Evolutionary conservation across 2,797 vertebrate species (phyloP), one percentile per base, ranked within the genome.

Genomic region (Arctocebus calabarensis): DNA sequence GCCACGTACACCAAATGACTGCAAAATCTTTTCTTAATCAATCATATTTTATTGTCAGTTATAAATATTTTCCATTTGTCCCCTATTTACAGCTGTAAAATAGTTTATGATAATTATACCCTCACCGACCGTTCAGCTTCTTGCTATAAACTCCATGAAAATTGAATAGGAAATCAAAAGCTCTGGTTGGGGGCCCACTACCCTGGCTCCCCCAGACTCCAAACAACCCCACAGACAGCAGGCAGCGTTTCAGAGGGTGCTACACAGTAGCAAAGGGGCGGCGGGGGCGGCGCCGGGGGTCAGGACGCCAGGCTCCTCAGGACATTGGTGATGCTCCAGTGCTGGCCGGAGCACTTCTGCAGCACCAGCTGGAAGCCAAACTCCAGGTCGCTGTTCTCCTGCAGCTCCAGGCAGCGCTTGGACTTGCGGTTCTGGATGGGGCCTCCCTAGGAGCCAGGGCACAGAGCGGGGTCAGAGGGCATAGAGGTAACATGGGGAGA

Each of bases 371-470:
- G 99, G 98, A 99, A 99, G 70, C 99, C 99, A 45, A 99, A 99
- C 97, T 99, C 99, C 70, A 98, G 99, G 95, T 99, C 99, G 0
- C 94, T 99, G 98, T 98, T 99, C 91, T 98, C 99, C 97, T 99
- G 99, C 25, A 99, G 98, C 98, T 99, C 99, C 85, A 99, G 98
- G 97, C 99, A 99, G 97, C 99, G 98, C 98, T 99, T 99, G 97
- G 99, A 99, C 98, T 99, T 99, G 98, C 98, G 99, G 98, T 99
- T 99, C 98, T 99, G 99, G 98, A 99, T 99, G 97, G 99, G 98
- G 94, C 99, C 99, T 99, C 99, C 99, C 99, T 99, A 95, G 98
- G 98, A 55, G 84, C 27, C 73, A 57, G 96, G 84, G 98, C 34
- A 90, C 97, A 98, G 96, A 66, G 48, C 1, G 25, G 55, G 14